A percentile compares a stretch with the other conserved stretches of the same genome.
phyloP scores from a whole-genome alignment of 2,113 vertebrate species.

The Helogale parvula region DNA sequence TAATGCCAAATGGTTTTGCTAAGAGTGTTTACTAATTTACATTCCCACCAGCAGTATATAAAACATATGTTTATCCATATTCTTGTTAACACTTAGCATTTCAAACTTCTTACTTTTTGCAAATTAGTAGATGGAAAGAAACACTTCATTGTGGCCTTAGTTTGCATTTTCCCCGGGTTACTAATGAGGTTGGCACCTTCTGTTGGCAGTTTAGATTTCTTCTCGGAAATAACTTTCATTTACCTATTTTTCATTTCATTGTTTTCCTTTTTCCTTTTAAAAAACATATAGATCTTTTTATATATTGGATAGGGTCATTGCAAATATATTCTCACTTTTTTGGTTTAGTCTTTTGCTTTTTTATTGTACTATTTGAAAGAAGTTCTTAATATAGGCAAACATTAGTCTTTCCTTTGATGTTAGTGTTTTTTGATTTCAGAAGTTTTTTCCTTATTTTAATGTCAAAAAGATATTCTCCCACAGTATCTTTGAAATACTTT shows the following conservation, averaged over 20 bases:
- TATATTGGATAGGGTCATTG: not conserved
- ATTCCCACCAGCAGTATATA: not conserved
- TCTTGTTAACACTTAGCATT: not conserved
- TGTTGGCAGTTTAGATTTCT: not conserved
- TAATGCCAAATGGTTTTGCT: not conserved
- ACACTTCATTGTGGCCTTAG: not conserved
- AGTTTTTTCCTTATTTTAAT: not conserved
- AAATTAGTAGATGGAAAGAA: not conserved
- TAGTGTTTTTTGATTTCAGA: not conserved
- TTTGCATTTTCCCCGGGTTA: not conserved
- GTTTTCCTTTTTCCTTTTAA: not conserved
- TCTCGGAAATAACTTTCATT: not conserved
- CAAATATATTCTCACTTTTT: not conserved
- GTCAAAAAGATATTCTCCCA: not conserved
- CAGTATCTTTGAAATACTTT: slow-evolving; percentile 8
- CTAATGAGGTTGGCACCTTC: not conserved
- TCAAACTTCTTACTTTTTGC: not conserved
- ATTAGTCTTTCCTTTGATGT: not conserved
- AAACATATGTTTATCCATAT: not conserved
- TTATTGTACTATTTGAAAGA: not conserved
- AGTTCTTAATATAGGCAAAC: not conserved
- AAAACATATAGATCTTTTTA: not conserved
- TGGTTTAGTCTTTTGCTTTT: not conserved
- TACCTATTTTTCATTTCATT: not conserved
- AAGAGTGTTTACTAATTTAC: not conserved